phyloP scores from a whole-genome alignment of 2,797 vertebrate genomes.

The Helostoma temminkii region DNA sequence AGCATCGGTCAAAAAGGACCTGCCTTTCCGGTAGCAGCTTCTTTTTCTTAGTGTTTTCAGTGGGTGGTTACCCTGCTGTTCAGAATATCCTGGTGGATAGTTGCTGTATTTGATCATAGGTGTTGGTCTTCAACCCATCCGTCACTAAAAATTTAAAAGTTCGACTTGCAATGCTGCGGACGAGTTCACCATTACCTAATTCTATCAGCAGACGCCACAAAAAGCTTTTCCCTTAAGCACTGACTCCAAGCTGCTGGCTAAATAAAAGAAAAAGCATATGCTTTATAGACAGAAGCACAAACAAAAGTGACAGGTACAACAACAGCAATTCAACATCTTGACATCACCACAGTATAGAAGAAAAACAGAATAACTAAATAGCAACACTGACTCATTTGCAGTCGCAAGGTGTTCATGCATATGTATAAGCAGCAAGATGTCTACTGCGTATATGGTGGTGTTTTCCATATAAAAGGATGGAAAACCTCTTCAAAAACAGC shows the following conservation, averaged over 20 bases:
- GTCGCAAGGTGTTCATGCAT: constrained; percentile 18
- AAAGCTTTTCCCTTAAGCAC: constrained; percentile 21
- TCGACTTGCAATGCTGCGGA: constrained; percentile 19
- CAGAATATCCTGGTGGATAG: no score
- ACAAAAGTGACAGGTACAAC: constrained; percentile 33
- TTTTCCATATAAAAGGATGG: neutral
- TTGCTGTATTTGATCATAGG: no score
- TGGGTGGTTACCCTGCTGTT: constrained; percentile 11
- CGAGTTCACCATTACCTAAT: constrained; percentile 15
- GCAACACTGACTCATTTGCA: constrained; percentile 47
- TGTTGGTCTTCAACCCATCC: constrained; percentile 46
- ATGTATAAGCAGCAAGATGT: neutral
- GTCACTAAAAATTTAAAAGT: constrained; percentile 24
- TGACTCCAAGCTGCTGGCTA: constrained; percentile 20
- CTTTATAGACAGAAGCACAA: constrained; percentile 24
- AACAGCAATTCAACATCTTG: constrained; percentile 18
- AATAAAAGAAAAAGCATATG: constrained; percentile 49
- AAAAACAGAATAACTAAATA: constrained; percentile 32
- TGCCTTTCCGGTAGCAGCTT: constrained; percentile 9
- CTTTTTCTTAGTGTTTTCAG: constrained; percentile 16
- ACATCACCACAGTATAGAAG: neutral
- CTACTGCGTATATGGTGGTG: neutral
- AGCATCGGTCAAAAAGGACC: neutral
- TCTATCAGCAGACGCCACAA: constrained; percentile 12
- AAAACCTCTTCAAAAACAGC: constrained; percentile 24